Evolutionary conservation across 2,888 invertebrate species (phyloP).

Genomic region (Galerucella nymphaeae): DNA sequence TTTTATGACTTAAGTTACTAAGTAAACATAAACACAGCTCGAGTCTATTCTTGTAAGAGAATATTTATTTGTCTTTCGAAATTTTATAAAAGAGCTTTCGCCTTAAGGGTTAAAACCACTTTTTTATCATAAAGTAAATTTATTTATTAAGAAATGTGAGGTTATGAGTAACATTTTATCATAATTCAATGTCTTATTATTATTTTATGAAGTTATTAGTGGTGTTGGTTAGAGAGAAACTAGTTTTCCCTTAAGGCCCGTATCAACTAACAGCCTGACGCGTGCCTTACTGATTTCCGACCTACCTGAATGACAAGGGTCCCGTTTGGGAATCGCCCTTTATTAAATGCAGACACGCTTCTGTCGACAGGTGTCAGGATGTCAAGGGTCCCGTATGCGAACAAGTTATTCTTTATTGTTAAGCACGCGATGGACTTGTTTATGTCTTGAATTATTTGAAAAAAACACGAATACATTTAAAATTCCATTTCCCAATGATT

Average conservation of each 20-base stretch:
- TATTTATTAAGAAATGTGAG: neutral
- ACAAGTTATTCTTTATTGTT: slow-evolving; percentile 24
- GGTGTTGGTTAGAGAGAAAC: neutral
- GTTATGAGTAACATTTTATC: too few species aligned
- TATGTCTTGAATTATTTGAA: neutral
- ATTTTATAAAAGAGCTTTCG: neutral
- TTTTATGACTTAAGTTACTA: slow-evolving; percentile 4
- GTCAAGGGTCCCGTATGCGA: slow-evolving; percentile 39
- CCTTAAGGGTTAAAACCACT: neutral
- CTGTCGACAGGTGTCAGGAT: slow-evolving; percentile 22
- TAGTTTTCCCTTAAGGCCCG: neutral
- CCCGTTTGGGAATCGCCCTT: slow-evolving; percentile 40
- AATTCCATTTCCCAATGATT: neutral
- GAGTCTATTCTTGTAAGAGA: neutral
- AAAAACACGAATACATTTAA: neutral
- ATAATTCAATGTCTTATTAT: neutral
- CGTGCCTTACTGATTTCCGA: slow-evolving; percentile 2
- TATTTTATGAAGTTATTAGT: neutral
- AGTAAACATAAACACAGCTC: neutral
- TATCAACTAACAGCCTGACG: neutral
- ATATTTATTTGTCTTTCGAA: neutral
- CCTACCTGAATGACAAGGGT: slow-evolving; percentile 41
- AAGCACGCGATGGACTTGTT: slow-evolving; percentile 25
- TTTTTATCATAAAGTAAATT: neutral
- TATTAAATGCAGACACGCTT: slow-evolving; percentile 30